Conservation (phyloP, 1,140 invertebrate species). For the Campoletis sonorensis region DNA sequence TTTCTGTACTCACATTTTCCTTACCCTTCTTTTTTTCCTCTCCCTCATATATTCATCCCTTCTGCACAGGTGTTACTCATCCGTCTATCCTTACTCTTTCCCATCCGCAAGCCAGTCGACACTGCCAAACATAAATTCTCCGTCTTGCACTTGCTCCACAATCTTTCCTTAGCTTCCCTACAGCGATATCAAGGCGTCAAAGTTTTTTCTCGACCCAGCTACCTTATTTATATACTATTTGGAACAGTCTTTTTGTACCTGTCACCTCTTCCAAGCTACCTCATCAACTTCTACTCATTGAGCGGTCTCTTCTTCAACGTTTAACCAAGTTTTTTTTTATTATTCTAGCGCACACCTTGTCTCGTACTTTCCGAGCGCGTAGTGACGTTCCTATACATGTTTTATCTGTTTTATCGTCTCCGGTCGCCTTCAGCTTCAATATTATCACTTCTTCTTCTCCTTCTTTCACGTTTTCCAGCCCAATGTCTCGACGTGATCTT, state of each 20-base stretch:
- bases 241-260: too few relatives aligned
- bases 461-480: not conserved
- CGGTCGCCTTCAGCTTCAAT: not conserved
- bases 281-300: not conserved
- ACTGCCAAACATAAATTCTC: too few relatives aligned
- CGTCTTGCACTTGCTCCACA: too few relatives aligned
- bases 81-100: not conserved
- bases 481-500: slow-evolving; percentile 1
- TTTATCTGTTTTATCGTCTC: slow-evolving; percentile 12
- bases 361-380: not conserved
- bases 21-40: not conserved
- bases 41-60: not conserved
- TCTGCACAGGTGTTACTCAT: not conserved
- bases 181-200: too few relatives aligned
- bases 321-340: not conserved
- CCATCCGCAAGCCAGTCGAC: not conserved
- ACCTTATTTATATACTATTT: not conserved
- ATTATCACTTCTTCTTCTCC: slow-evolving; percentile 3
- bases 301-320: not conserved
- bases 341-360: not conserved
- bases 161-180: too few relatives aligned
- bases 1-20: slow-evolving; percentile 29
- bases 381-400: slow-evolving; percentile 3
- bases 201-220: not conserved
- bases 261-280: not conserved